Conservation (phyloP, 2,113 vertebrate genomes). For the Spheniscus mendiculus region DNA sequence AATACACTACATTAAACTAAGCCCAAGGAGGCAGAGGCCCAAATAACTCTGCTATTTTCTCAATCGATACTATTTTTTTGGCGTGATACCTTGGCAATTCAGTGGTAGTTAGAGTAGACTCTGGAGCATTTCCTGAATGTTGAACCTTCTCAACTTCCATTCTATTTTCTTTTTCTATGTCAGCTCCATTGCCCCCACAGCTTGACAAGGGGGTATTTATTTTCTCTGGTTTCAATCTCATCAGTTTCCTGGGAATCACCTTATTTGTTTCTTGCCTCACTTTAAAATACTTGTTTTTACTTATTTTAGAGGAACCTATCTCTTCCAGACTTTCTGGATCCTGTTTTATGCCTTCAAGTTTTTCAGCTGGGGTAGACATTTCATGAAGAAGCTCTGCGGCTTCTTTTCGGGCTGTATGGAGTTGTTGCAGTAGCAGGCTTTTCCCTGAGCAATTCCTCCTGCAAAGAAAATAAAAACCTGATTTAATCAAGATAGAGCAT, state of each 20-base stretch:
- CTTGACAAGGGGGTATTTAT: background rate
- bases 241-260: background rate
- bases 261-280: background rate
- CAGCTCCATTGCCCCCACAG: background rate
- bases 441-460: constrained; percentile 55
- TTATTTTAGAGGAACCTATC: background rate
- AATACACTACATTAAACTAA: background rate
- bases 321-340: background rate
- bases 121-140: background rate
- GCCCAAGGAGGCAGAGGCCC: background rate
- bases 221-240: background rate
- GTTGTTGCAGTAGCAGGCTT: constrained; percentile 20
- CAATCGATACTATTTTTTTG: background rate
- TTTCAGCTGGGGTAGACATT: background rate
- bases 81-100: constrained; percentile 17
- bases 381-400: background rate
- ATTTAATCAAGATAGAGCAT: background rate
- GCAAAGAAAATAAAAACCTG: background rate
- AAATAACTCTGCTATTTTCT: background rate
- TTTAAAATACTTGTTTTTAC: background rate
- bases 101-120: background rate
- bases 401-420: background rate
- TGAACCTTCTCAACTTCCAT: background rate
- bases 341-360: background rate
- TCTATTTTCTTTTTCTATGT: background rate